Conservation (phyloP, 2,888 invertebrate genomes). For the Coelopa pilipes region DNA sequence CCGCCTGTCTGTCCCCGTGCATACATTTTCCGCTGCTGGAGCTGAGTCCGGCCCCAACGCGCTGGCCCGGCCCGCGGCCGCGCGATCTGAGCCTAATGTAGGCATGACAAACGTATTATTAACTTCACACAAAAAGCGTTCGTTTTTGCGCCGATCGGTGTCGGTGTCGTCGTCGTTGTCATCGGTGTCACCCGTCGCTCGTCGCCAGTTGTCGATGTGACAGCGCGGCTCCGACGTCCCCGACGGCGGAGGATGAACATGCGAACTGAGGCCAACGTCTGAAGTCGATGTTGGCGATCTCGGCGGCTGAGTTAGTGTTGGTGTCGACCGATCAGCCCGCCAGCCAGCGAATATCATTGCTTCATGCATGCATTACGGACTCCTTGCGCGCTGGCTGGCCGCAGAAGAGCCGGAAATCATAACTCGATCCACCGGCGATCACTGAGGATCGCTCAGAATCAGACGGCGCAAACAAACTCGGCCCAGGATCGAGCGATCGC, state of each 20-base stretch:
- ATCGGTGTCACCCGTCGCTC: constrained; percentile 38
- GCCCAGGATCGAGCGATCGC: not conserved
- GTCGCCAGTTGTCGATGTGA: constrained; percentile 22
- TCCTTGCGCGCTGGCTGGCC: not conserved
- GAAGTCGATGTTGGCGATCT: too few species aligned
- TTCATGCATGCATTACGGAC: constrained; percentile 43
- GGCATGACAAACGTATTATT: constrained; percentile 65
- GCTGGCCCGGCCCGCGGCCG: not conserved
- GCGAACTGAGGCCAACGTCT: not conserved
- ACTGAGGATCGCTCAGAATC: not conserved
- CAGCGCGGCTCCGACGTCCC: constrained; percentile 9
- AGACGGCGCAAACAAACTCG: not conserved
- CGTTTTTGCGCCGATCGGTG: constrained; percentile 65
- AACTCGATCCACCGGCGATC: constrained; percentile 55
- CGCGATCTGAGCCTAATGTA: constrained; percentile 39
- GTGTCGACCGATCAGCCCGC: not conserved
- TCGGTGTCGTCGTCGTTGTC: constrained; percentile 47
- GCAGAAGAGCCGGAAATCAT: constrained; percentile 57
- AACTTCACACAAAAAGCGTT: constrained; percentile 66
- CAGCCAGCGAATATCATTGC: constrained; percentile 43
- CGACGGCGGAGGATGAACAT: not conserved
- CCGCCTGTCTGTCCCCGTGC: constrained; percentile 11
- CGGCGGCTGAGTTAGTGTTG: not conserved
- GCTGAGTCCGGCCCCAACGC: too few species aligned
- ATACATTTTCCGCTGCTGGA: not conserved